These are phyloP conservation scores for Xylota sylvarum DNA, from an alignment of 2,888 invertebrate species.

Conservation along the genomic window DNA sequence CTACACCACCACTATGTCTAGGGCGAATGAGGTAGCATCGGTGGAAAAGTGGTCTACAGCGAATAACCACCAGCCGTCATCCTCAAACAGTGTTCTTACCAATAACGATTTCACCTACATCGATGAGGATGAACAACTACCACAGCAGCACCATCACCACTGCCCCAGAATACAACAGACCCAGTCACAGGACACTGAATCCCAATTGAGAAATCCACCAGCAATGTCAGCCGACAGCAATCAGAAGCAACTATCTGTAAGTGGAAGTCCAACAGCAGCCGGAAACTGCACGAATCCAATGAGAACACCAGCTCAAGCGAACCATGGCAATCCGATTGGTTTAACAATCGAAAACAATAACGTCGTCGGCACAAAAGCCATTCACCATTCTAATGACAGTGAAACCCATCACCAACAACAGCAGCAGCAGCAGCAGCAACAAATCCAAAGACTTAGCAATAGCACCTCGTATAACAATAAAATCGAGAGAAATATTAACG, in stretches of 20 bases:
- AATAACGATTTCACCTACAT: conserved; percentile 83
- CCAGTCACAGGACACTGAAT: conserved; percentile 49
- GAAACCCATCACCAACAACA: conserved; percentile 56
- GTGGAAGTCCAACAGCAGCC: conserved; percentile 20
- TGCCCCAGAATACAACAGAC: neutral
- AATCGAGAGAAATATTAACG: conserved; percentile 63
- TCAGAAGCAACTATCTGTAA: conserved; percentile 34
- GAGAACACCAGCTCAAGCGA: conserved; percentile 41
- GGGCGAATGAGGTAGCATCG: conserved; percentile 83
- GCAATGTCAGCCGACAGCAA: conserved; percentile 78
- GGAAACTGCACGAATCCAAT: conserved; percentile 53
- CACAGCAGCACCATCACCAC: conserved; percentile 2
- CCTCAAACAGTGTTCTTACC: conserved; percentile 81
- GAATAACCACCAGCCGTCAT: conserved; percentile 79
- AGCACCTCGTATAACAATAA: conserved; percentile 70
- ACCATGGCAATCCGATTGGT: conserved; percentile 23
- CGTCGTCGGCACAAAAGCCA: conserved; percentile 72
- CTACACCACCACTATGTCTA: conserved; percentile 83
- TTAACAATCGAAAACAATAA: conserved; percentile 52
- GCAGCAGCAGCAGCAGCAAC: conserved; percentile 64
- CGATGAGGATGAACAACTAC: conserved; percentile 81
- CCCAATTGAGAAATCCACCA: conserved; percentile 67
- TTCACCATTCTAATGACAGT: conserved; percentile 66
- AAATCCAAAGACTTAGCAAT: conserved; percentile 73
- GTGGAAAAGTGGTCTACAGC: conserved; percentile 83